A percentile compares a stretch with the other conserved stretches of the same genome.
These are phyloP conservation scores for Dicyrtomina minuta DNA, from an alignment of 2,888 invertebrate genomes.

Conservation along the genomic window DNA sequence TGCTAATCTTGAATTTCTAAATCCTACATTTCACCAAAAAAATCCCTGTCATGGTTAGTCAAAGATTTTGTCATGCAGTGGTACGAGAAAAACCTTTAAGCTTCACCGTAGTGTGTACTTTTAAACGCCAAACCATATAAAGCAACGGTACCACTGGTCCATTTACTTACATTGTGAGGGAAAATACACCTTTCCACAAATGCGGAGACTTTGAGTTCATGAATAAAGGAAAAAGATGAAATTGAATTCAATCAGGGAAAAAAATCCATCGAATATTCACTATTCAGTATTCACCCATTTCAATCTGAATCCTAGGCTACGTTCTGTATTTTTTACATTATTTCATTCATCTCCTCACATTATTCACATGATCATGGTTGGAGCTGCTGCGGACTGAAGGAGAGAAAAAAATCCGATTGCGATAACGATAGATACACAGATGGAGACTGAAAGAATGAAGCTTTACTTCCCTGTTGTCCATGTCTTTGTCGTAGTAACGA, in stretches of 20 bases:
- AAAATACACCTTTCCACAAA: conserved; percentile 42
- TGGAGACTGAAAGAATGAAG: no score
- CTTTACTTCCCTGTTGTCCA: no score
- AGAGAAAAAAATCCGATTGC: neutral
- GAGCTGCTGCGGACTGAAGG: neutral
- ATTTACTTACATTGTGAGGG: no score
- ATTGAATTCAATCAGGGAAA: conserved; percentile 34
- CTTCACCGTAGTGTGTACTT: neutral
- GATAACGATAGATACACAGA: no score
- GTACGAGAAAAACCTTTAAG: conserved; percentile 13
- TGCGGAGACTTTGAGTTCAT: conserved; percentile 37
- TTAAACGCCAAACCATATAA: no score
- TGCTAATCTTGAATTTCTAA: no score
- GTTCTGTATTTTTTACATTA: no score
- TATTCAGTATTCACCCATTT: conserved; percentile 1
- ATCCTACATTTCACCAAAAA: neutral
- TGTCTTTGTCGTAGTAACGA: no score
- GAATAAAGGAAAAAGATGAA: conserved; percentile 33
- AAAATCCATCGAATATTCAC: conserved; percentile 50
- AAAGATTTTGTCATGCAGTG: conserved; percentile 54
- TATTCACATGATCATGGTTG: neutral
- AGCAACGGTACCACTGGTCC: no score
- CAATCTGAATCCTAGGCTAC: no score
- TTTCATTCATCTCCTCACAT: conserved; percentile 18
- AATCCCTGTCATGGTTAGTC: conserved; percentile 53